Conservation (phyloP, 2,888 invertebrate species). For the Andrena hattorfiana region DNA sequence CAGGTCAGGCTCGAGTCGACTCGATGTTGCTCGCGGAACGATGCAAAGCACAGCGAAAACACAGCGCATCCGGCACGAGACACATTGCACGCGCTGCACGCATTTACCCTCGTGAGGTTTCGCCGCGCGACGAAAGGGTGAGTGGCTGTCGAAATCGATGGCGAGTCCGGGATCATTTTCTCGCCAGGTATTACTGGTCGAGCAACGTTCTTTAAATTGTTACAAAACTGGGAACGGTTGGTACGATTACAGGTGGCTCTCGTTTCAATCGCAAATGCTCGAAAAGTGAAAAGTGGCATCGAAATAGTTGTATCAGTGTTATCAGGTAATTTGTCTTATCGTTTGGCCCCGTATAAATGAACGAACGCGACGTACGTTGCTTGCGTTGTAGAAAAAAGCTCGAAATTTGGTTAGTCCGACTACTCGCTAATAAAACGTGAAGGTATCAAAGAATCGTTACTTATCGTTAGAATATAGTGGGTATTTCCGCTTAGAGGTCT, state of each 20-base stretch:
- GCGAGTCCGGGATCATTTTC: background rate
- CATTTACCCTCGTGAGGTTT: background rate
- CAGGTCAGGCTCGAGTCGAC: background rate
- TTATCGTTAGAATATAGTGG: background rate
- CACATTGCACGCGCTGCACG: background rate
- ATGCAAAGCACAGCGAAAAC: constrained; percentile 40
- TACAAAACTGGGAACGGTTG: constrained; percentile 39
- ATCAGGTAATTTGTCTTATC: constrained; percentile 35
- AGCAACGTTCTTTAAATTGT: background rate
- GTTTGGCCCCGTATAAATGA: constrained; percentile 57
- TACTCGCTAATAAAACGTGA: background rate
- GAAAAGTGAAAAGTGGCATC: constrained; percentile 49
- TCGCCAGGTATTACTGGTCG: background rate
- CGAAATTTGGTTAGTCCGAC: constrained; percentile 24
- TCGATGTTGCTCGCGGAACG: background rate
- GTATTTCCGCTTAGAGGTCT: background rate
- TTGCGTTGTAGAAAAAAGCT: constrained; percentile 14
- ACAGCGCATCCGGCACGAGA: background rate
- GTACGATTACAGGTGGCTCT: constrained; percentile 18
- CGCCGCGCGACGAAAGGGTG: background rate
- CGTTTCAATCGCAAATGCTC: constrained; percentile 40
- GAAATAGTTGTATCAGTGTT: constrained; percentile 47
- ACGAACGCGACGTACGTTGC: constrained; percentile 37
- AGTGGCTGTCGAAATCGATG: background rate
- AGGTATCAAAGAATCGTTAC: background rate